Evolutionary conservation across 1,140 invertebrate species (phyloP), one percentile per base, ranked within the genome.

Genomic region (Drosophila santomea): DNA sequence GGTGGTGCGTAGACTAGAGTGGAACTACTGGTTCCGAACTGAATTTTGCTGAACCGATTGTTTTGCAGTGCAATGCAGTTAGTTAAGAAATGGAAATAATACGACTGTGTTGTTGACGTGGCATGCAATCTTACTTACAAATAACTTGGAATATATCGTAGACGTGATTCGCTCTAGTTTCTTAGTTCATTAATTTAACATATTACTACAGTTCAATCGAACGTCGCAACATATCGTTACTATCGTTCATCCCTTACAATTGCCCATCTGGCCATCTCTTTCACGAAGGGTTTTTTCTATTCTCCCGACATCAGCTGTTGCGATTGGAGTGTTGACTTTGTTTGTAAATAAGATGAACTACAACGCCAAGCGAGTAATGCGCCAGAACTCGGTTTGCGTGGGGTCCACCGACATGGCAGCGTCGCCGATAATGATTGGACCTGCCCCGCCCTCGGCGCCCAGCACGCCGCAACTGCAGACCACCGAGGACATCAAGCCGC

Each of bases 321-420:
- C 6, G 14, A 23, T 41, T n/a, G 23, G 20, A 59, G 36, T 41
- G 25, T 28, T 20, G 50, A 36, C 32, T 25, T 47, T 44, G 36
- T 48, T 66, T 55, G 14, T 32, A 57, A 51, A 15, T 23, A 68
- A 58, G 28, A 89, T 89, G 84, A 84, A 89, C 28, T 90, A 90
- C 17, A 88, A 84, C 17, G 67, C 84, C 6, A 89, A 89, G 45
- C 85, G 84, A 1, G 63, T 80, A 2, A 78, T 85, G 61, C 80
- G 84, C 0, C 84, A 89, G 25, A 89, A 78, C 6, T 89, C 84
- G 1, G 77, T 89, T 4, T 83, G 79, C 10, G n/a, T 89, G 41
- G 63, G 63, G 0, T 47, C 74, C 20, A 60, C 32, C 38, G 83
- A 88, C 35, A 4, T 82, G 44, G 63, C 56, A 0, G 50, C 75